Conservation (phyloP, 2,888 invertebrate species). For the Parelbella ahira region DNA sequence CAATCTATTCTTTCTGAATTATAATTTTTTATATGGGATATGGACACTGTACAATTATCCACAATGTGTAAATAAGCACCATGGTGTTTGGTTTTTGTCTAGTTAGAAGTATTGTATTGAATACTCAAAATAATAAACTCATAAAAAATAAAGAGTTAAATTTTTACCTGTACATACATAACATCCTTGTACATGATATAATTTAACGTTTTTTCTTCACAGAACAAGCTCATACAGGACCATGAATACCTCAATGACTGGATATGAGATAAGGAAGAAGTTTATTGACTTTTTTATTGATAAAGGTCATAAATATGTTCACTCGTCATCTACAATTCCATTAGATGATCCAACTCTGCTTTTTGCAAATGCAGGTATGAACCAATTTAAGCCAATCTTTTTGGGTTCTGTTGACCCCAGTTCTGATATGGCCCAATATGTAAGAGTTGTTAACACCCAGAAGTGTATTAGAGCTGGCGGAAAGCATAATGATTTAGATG, state of each 20-base stretch:
- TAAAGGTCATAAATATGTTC: conserved; percentile 94
- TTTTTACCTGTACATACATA: too few relatives aligned
- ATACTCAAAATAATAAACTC: too few relatives aligned
- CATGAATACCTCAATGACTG: conserved; percentile 82
- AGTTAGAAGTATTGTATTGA: conserved; percentile 25
- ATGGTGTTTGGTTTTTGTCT: too few relatives aligned
- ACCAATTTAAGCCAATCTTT: conserved; percentile 99
- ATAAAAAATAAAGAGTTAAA: too few relatives aligned
- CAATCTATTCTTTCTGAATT: too few relatives aligned
- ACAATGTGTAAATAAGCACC: too few relatives aligned
- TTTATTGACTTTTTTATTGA: conserved; percentile 95
- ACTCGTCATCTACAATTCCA: conserved; percentile 98
- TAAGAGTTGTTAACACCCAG: conserved; percentile 96
- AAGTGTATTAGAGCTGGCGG: conserved; percentile 99
- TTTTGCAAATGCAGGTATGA: conserved; percentile 99
- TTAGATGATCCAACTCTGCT: conserved; percentile 98
- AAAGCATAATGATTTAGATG: conserved; percentile 99
- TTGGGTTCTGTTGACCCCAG: conserved; percentile 97
- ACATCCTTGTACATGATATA: too few relatives aligned
- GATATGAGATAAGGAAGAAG: conserved; percentile 89
- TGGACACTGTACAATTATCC: too few relatives aligned
- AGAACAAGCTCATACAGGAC: conserved; percentile 35
- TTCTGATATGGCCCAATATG: conserved; percentile 95
- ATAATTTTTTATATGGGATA: too few relatives aligned
- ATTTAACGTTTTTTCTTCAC: too few relatives aligned